These are phyloP conservation scores for Colaptes auratus DNA, from an alignment of 2,113 vertebrate genomes.

Conservation along the genomic window DNA sequence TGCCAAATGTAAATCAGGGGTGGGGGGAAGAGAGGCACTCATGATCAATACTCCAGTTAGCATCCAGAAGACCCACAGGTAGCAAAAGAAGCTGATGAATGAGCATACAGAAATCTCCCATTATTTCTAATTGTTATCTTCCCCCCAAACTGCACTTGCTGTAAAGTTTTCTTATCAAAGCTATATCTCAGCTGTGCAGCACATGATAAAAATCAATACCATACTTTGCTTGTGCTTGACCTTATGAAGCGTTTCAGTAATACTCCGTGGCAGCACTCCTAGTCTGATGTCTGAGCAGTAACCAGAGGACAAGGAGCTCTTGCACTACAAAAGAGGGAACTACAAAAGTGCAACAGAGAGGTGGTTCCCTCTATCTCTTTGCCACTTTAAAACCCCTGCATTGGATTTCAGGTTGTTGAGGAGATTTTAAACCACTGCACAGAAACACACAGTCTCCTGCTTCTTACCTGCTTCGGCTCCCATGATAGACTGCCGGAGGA, in stretches of 20 bases:
- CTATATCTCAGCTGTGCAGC: neutral
- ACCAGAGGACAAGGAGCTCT: neutral
- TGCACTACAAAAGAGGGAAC: neutral
- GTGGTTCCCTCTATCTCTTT: no score
- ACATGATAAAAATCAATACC: neutral
- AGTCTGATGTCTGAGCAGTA: neutral
- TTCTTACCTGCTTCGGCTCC: conserved; percentile 89
- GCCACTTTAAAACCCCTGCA: neutral
- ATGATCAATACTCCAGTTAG: neutral
- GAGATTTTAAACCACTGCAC: neutral
- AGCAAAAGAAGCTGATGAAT: neutral
- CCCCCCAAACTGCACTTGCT: neutral
- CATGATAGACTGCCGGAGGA: conserved; percentile 88
- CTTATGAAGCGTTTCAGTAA: neutral
- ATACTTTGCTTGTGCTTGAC: neutral
- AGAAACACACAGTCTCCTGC: neutral
- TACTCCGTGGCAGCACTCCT: neutral
- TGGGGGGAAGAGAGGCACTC: neutral
- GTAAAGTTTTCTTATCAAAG: neutral
- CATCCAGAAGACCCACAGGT: neutral
- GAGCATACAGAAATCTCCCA: neutral
- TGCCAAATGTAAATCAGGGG: neutral
- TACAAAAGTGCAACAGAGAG: no score
- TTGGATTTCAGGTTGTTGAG: neutral
- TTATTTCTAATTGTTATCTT: neutral